phyloP scores from a whole-genome alignment of 2,888 invertebrate species.

The Leptinotarsa juncta region DNA sequence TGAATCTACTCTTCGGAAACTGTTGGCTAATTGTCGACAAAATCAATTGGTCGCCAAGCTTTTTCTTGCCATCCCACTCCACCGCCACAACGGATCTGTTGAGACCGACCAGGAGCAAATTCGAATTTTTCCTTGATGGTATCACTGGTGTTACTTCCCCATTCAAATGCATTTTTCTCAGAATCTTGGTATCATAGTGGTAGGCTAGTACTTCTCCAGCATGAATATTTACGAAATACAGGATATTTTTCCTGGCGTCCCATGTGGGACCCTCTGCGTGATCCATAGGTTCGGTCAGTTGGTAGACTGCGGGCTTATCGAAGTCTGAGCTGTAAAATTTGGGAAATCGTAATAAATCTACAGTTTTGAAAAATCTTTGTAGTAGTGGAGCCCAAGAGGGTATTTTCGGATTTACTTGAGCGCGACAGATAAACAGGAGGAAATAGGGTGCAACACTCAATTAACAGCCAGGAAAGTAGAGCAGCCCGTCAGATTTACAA shows the following conservation, averaged over 20 bases:
- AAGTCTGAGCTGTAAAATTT: constrained; percentile 28
- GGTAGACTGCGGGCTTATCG: constrained; percentile 46
- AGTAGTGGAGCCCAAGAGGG: not conserved
- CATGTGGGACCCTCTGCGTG: constrained; percentile 57
- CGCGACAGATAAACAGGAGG: too few relatives aligned
- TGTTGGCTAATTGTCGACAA: constrained; percentile 66
- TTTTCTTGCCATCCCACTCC: constrained; percentile 66
- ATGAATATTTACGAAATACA: constrained; percentile 57
- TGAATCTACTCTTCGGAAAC: constrained; percentile 68
- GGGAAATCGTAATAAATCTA: not conserved
- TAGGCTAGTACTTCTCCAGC: constrained; percentile 53
- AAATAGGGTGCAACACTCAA: too few relatives aligned
- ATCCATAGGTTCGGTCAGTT: constrained; percentile 51
- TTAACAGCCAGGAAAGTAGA: too few relatives aligned
- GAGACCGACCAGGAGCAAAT: constrained; percentile 53
- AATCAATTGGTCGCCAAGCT: constrained; percentile 42
- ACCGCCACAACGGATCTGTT: constrained; percentile 63
- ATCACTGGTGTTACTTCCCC: constrained; percentile 52
- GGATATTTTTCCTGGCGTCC: constrained; percentile 53
- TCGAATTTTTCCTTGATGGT: constrained; percentile 50
- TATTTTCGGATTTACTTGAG: too few relatives aligned
- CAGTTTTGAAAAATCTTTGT: too few relatives aligned
- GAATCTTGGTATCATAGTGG: constrained; percentile 49
- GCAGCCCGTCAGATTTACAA: too few relatives aligned
- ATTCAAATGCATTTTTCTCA: constrained; percentile 46